Conservation (phyloP, 2,888 invertebrate species). For the Myopa tessellatipennis region DNA sequence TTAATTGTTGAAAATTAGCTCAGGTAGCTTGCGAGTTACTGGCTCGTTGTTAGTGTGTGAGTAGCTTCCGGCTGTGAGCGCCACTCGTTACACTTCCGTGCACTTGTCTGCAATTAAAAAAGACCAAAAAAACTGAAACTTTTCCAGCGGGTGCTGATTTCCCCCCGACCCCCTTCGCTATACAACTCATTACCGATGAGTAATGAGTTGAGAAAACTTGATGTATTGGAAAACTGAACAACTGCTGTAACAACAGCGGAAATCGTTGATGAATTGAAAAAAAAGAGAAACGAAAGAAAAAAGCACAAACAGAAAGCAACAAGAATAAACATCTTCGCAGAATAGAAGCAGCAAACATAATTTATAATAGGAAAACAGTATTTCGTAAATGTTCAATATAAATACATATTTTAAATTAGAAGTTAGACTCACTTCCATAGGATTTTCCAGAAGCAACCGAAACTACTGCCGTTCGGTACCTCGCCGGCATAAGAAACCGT, state of each 20-base stretch:
- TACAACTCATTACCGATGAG: neutral
- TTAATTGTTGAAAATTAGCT: conserved; percentile 3
- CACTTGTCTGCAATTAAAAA: conserved; percentile 31
- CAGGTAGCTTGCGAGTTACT: neutral
- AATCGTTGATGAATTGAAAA: conserved; percentile 4
- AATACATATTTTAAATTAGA: neutral
- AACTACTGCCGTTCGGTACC: conserved; percentile 91
- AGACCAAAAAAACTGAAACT: neutral
- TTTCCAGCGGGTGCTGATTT: neutral
- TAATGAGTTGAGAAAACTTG: conserved; percentile 2
- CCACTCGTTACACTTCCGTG: conserved; percentile 25
- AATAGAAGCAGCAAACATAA: neutral
- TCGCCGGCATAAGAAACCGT: conserved; percentile 91
- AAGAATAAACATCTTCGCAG: too few relatives aligned
- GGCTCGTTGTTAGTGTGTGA: neutral
- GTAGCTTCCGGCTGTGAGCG: neutral
- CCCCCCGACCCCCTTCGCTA: neutral
- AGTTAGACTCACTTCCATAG: conserved; percentile 81
- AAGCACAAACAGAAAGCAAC: neutral
- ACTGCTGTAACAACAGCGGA: neutral
- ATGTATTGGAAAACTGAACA: neutral
- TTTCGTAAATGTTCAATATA: too few relatives aligned
- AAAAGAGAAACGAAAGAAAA: neutral
- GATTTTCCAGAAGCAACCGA: conserved; percentile 93
- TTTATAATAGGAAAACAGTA: too few relatives aligned